Evolutionary conservation across 2,113 vertebrate species (phyloP), one percentile per base, ranked within the genome.

Genomic region (Pao palembangensis): DNA sequence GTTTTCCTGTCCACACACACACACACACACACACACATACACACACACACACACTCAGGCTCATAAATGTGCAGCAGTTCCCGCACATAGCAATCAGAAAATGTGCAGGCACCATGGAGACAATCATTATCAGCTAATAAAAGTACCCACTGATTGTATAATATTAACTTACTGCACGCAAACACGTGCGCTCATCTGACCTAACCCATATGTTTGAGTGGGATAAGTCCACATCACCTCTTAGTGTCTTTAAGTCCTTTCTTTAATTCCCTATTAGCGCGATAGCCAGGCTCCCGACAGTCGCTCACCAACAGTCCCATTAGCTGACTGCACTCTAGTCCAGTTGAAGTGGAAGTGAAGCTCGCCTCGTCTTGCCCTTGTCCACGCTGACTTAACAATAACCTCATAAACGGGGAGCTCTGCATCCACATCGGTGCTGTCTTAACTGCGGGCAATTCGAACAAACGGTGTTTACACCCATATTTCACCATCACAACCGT

Each of bases 181-280:
- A n/a, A 18, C 44, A 73, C 14, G 55, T 21, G 55, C 52, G 53
- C 20, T 46, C 65, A 62, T 59, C 49, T 67, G 64, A 64, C 64
- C 55, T 74, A 41, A 67, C 51, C 81, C 85, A 81, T 84, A 83
- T 86, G 81, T 78, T 66, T 71, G 49, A 21, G 64, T 55, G 38
- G 67, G 80, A 76, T 86, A 75, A 83, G 50, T 58, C 66, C 55
- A 48, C 56, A 52, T 75, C 66, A 72, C 59, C 59, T 75, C 61
- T 70, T 56, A 79, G 55, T 66, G 70, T 61, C 67, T 64, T 42
- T 64, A 70, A 67, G 54, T 53, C 64, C 65, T 65, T 75, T 44
- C 61, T 70, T 73, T 23, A 77, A 8, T 46, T 69, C 64, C 60
- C 65, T 38, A 7, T 69, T 48, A 61, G 58, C 51, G 38, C 57